Percentiles rank a stretch among this genome's conserved stretches.
Conservation (phyloP, 2,888 invertebrate species). For the Polydrusus pterygomalis region DNA sequence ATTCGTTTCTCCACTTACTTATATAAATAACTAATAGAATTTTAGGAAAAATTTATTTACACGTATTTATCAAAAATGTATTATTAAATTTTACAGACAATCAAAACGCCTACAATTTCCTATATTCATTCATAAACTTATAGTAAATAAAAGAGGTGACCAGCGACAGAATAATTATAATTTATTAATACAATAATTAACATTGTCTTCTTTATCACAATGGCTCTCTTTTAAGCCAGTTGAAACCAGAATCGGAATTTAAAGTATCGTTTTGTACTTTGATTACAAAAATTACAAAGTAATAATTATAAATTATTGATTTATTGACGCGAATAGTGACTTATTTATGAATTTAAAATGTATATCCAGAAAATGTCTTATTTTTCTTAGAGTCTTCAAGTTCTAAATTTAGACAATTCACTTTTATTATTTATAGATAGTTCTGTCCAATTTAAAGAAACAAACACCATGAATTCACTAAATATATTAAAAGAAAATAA, state of each 20-base stretch:
- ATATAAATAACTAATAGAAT: no score
- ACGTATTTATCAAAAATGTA: no score
- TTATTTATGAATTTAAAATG: conserved; percentile 12
- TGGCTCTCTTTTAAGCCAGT: conserved; percentile 15
- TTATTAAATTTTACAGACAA: not conserved
- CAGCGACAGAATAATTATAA: conserved; percentile 12
- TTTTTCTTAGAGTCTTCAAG: not conserved
- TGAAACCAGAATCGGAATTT: conserved; percentile 22
- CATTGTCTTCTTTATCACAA: conserved; percentile 27
- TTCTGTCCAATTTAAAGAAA: no score
- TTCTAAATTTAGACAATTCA: conserved; percentile 9
- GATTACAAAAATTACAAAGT: conserved; percentile 30
- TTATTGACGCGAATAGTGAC: conserved; percentile 20
- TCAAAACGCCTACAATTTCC: not conserved
- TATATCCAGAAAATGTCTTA: conserved; percentile 16
- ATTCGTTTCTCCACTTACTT: no score
- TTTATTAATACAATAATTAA: conserved; percentile 13
- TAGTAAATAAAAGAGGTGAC: conserved; percentile 23
- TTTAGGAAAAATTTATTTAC: no score
- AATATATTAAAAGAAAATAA: conserved; percentile 13
- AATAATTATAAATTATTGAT: conserved; percentile 35
- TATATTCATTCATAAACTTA: conserved; percentile 10
- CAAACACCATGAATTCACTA: conserved; percentile 1
- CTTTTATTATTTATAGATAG: conserved; percentile 3
- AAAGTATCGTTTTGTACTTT: conserved; percentile 22